Evolutionary conservation across 2,797 vertebrate species (phyloP), one percentile per base, ranked within the genome.

Genomic region (Pteropus rufus): DNA sequence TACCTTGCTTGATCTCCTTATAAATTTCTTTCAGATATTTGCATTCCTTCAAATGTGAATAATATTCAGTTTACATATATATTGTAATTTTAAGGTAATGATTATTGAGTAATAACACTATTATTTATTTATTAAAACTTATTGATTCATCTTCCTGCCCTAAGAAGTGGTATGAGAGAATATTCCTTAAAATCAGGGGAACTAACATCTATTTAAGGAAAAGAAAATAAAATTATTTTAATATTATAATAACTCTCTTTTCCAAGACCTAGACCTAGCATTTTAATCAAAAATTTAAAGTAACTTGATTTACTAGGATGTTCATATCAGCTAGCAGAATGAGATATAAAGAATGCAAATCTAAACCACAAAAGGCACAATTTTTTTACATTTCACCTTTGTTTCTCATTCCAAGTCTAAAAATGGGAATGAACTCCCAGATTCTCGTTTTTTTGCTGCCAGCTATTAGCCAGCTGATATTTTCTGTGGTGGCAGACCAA

Each of bases 221-320:
- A 80, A 88, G 29, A 70, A 90, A 90, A 96, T 77, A 86, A 67
- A 62, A 83, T 60, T 69, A 69, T 93, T 58, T 95, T 65, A 92
- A n/a, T 44, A 80, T 62, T 91, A 16, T 21, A 46, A 69, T 49
- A 69, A 76, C 29, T 92, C 29, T 34, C 31, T 95, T 77, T 87
- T n/a, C 14, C 31, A 44, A n/a, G 31, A 1, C 3, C 14, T n/a
- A 31, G 14, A 5, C 24, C 49, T 81, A 8, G 75, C 10, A 79
- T 93, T 69, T 36, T 23, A 46, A 65, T 83, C 36, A 54, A 73
- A 89, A 85, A 5, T 31, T 2, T 36, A 80, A 58, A 3, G 10
- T 86, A 85, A 82, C 19, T 31, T 60, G 31, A 92, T 58, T 85
- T 93, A 36, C 56, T 58, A 23, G n/a, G 6, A 52, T 34, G 36